These are phyloP conservation scores for Endotricha flammealis DNA, from an alignment of 2,888 invertebrate species.

Conservation along the genomic window DNA sequence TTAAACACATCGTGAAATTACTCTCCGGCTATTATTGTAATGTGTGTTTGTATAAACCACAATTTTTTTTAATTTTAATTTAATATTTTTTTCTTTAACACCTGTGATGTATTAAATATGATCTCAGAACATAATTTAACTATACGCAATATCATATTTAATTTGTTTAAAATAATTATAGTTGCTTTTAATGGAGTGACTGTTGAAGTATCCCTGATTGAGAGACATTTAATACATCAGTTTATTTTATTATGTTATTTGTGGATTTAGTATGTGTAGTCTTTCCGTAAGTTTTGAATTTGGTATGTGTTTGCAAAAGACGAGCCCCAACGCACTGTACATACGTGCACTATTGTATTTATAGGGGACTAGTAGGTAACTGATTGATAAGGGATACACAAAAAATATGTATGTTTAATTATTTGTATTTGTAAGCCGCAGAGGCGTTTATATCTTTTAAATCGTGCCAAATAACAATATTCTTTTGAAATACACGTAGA, in stretches of 20 bases:
- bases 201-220: slow-evolving; percentile 52
- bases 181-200: slow-evolving; percentile 33
- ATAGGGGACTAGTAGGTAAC: slow-evolving; percentile 32
- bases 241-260: slow-evolving; percentile 32
- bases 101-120: slow-evolving; percentile 84
- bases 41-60: slow-evolving; percentile 20
- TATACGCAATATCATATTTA: slow-evolving; percentile 73
- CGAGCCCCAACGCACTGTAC: slow-evolving; percentile 53
- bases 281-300: slow-evolving; percentile 14
- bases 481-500: slow-evolving; percentile 2
- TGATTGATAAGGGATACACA: slow-evolving; percentile 54
- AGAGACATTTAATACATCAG: slow-evolving; percentile 76
- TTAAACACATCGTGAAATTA: slow-evolving; percentile 7
- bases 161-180: slow-evolving; percentile 59
- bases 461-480: slow-evolving; percentile 32
- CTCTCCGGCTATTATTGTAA: slow-evolving; percentile 14
- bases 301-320: slow-evolving; percentile 2
- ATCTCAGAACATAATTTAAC: slow-evolving; percentile 79
- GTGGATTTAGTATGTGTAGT: slow-evolving; percentile 9
- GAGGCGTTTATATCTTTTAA: slow-evolving; percentile 44
- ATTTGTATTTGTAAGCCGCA: slow-evolving; percentile 44
- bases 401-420: slow-evolving; percentile 41
- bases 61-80: slow-evolving; percentile 38
- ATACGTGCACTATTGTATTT: slow-evolving; percentile 57
- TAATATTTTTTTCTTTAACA: slow-evolving; percentile 71